Percentiles rank a stretch among this genome's conserved stretches.
Evolutionary conservation across 2,113 vertebrate genomes (phyloP).

Genomic region (Ginglymostoma cirratum): DNA sequence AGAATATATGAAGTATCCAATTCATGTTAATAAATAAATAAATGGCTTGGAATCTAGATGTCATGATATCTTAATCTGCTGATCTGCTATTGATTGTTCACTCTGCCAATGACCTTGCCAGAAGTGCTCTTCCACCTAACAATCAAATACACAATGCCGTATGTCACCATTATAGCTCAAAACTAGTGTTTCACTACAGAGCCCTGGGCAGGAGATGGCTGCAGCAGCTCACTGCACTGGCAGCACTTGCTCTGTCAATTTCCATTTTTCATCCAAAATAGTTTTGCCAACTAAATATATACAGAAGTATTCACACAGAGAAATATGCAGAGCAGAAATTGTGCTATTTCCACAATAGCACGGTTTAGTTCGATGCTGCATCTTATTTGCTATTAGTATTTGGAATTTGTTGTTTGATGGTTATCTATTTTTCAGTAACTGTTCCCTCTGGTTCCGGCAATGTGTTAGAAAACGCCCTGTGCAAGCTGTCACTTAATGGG

Average conservation of each 20-base stretch:
- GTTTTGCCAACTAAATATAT: neutral
- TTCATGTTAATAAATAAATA: conserved; percentile 42
- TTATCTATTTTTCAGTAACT: neutral
- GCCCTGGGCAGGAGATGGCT: conserved; percentile 14
- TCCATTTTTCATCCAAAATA: conserved; percentile 34
- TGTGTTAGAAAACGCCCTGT: neutral
- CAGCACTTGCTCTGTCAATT: conserved; percentile 27
- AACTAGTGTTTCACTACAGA: conserved; percentile 23
- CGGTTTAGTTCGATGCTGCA: neutral
- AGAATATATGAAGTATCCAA: conserved; percentile 45
- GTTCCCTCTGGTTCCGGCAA: neutral
- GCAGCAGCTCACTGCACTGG: neutral
- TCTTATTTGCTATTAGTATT: neutral
- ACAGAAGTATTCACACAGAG: neutral
- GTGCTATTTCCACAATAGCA: neutral
- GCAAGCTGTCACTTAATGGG: neutral
- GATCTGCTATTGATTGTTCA: conserved; percentile 61
- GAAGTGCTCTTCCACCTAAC: conserved; percentile 54
- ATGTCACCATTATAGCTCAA: conserved; percentile 34
- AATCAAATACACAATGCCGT: conserved; percentile 52
- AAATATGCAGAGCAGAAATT: neutral
- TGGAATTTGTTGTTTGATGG: neutral
- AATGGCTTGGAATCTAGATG: conserved; percentile 48
- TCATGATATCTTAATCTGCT: conserved; percentile 55
- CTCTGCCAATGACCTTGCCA: conserved; percentile 55